Evolutionary conservation across 2,888 invertebrate genomes (phyloP).

Genomic region (Dioctria rufipes): DNA sequence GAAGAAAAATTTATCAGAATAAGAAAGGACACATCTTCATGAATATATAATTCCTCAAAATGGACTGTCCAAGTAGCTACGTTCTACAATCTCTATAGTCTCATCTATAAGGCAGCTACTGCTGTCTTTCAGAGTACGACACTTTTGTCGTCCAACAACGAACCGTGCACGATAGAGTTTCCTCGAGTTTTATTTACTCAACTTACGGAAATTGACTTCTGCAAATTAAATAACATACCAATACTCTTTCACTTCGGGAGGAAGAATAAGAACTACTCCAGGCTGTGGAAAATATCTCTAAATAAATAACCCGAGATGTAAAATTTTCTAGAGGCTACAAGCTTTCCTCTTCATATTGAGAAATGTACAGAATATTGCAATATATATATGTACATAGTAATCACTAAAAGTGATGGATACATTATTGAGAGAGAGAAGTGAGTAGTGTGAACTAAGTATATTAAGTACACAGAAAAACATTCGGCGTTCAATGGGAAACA

Average conservation of each 20-base stretch:
- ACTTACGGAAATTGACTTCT: constrained; percentile 12
- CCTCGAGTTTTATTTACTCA: constrained; percentile 1
- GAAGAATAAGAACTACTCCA: no score
- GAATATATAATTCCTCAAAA: constrained; percentile 53
- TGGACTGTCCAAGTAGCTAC: constrained; percentile 48
- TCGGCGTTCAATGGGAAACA: no score
- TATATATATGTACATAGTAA: no score
- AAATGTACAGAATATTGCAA: no score
- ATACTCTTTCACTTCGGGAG: neutral
- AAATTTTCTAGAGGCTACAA: no score
- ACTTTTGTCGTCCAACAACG: neutral
- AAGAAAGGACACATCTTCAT: constrained; percentile 49
- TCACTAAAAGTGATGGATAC: no score
- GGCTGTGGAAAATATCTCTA: no score
- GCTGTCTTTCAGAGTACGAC: neutral
- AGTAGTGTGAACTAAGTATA: no score
- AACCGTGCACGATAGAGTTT: neutral
- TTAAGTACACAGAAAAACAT: no score
- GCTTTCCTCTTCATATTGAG: no score
- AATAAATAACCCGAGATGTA: no score
- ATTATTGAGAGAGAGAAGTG: no score
- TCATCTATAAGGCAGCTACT: neutral
- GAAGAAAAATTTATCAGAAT: constrained; percentile 45
- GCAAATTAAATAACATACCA: constrained; percentile 10
- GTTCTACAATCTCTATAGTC: constrained; percentile 3